Evolutionary conservation across 2,888 invertebrate genomes (phyloP).

Genomic region (Ptychoptera albimana): DNA sequence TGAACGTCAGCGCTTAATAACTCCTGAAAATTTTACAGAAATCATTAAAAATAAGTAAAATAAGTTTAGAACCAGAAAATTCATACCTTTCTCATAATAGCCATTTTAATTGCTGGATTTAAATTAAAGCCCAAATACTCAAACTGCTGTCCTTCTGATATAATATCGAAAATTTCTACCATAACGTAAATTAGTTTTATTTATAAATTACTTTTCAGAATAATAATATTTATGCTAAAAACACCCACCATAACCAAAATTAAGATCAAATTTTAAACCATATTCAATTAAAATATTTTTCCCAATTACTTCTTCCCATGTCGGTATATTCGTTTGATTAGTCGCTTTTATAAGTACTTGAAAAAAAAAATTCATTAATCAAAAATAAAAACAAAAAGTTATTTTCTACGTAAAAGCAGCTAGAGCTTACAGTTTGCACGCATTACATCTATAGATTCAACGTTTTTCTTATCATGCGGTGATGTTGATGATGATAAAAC

Average conservation of each 20-base stretch:
- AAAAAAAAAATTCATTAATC: not conserved
- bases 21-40: slow-evolving; percentile 8
- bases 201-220: not conserved
- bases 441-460: slow-evolving; percentile 18
- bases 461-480: slow-evolving; percentile 16
- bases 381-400: slow-evolving; percentile 8
- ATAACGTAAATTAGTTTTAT: not conserved
- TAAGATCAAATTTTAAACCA: slow-evolving; percentile 45
- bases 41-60: not conserved
- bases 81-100: slow-evolving; percentile 31
- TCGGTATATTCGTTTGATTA: slow-evolving; percentile 24
- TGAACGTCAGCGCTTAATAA: slow-evolving; percentile 46
- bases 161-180: slow-evolving; percentile 43
- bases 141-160: slow-evolving; percentile 58
- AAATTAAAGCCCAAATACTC: slow-evolving; percentile 49
- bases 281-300: slow-evolving; percentile 50
- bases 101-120: slow-evolving; percentile 34
- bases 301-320: slow-evolving; percentile 57
- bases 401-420: too few species aligned
- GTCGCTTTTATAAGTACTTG: slow-evolving; percentile 22
- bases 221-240: not conserved
- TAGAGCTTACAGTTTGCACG: slow-evolving; percentile 27
- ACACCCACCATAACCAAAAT: slow-evolving; percentile 33
- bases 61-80: slow-evolving; percentile 9
- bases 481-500: slow-evolving; percentile 13